Conservation (phyloP, 2,797 vertebrate genomes). For the Lycodopsis pacificus region DNA sequence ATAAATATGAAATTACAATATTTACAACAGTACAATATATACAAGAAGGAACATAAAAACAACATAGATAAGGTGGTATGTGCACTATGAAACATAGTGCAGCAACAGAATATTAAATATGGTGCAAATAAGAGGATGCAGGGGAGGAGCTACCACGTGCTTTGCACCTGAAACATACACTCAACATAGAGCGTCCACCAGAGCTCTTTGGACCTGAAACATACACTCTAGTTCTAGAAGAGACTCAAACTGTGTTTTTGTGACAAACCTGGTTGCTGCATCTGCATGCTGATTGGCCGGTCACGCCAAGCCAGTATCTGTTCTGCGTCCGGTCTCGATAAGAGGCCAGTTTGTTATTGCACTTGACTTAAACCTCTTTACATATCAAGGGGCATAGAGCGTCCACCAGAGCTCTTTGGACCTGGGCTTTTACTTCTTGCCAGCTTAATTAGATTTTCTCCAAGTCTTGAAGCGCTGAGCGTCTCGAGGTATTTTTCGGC, state of each 20-base stretch:
- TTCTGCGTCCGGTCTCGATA: no score
- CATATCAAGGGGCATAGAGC: background rate
- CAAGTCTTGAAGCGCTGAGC: background rate
- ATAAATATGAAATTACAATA: background rate
- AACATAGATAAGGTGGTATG: background rate
- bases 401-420: background rate
- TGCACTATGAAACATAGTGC: background rate
- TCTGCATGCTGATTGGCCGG: background rate
- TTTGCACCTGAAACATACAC: background rate
- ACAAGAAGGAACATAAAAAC: background rate
- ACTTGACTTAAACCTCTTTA: background rate
- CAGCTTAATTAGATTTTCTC: background rate
- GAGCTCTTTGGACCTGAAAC: background rate
- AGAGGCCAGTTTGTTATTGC: background rate
- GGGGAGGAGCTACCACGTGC: background rate
- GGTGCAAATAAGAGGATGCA: background rate
- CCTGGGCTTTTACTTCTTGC: background rate
- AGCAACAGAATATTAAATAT: background rate
- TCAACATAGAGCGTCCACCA: no score
- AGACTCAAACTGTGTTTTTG: background rate
- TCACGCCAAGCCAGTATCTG: no score
- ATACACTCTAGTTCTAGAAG: no score
- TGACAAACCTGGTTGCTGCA: background rate
- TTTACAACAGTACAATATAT: background rate
- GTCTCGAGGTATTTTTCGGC: background rate